Percentiles rank a stretch among this genome's conserved stretches.
Conservation (phyloP, 2,113 vertebrate genomes). For the Butorides virescens region DNA sequence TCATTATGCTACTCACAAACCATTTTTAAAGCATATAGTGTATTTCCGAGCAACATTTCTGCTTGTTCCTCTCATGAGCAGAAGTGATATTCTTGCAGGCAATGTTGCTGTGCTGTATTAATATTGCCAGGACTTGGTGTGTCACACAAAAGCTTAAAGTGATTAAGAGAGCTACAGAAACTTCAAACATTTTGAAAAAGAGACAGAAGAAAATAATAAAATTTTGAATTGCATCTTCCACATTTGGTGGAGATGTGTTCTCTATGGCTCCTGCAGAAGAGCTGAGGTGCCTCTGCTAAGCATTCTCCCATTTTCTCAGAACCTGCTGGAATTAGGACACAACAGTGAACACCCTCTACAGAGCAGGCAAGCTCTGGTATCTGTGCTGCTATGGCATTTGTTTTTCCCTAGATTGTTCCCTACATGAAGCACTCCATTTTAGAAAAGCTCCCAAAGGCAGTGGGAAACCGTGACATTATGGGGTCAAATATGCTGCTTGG, state of each 20-base stretch:
- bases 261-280: neutral
- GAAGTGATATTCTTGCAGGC: neutral
- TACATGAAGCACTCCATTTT: neutral
- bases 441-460: neutral
- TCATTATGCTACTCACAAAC: neutral
- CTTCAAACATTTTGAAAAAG: neutral
- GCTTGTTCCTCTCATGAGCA: neutral
- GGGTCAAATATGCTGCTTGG: conserved; percentile 7
- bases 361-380: neutral
- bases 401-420: neutral
- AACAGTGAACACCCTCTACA: neutral
- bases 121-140: neutral
- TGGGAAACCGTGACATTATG: neutral
- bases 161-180: neutral
- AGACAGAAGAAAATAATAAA: neutral
- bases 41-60: neutral
- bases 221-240: neutral
- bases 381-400: neutral
- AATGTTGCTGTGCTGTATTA: neutral
- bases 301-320: neutral
- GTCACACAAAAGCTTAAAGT: neutral
- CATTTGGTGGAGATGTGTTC: neutral
- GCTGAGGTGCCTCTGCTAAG: neutral
- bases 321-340: neutral
- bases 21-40: neutral